Evolutionary conservation across 1,140 invertebrate species (phyloP), one percentile per base, ranked within the genome.

Genomic region (Drosophila pseudoananassae): DNA sequence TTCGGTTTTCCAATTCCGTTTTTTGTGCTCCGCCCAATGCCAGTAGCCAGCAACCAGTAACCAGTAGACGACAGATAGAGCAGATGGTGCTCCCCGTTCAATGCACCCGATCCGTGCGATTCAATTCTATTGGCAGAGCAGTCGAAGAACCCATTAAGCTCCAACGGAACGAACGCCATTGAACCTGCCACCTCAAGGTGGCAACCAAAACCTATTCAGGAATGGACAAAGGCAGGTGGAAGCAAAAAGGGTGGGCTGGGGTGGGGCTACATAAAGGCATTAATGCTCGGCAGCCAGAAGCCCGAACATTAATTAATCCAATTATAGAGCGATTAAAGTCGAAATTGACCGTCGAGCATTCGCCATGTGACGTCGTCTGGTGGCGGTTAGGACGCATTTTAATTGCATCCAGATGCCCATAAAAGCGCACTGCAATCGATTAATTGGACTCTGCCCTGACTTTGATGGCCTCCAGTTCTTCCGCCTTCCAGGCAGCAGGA

Each of bases 141-240:
- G 79, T 76, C 80, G 56, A 84, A 71, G 58, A 83, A 75, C 79
- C 80, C 79, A 78, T 83, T 78, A 75, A 12, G 45, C 58, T 12
- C 29, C 51, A 38, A 7, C 40, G 29, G 20, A 29, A 12, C 31
- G 79, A 78, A 61, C 80, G 80, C 64, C 59, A 83, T 83, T 82
- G 79, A 82, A 82, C 79, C 53, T 77, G 49, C 53, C 47, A 63
- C 45, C 59, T 36, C 50, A 69, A 69, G 65, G 65, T 69, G 63
- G 46, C 27, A 14, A 5, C 7, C 40, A 4, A 20, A 36, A 12
- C 33, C 33, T 10, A 36, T 36, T 12, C 4, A 43, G n/a, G 40
- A 17, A 17, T n/a, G 33, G 33, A n/a, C 33, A 36, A 17, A 9
- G 47, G 46, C 58, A 77, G 40, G 29, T 53, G 60, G 10, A 12